Percentiles rank a stretch among this genome's conserved stretches.
Conservation (phyloP, 1,140 invertebrate genomes). For the Trinorchestia longiramus region DNA sequence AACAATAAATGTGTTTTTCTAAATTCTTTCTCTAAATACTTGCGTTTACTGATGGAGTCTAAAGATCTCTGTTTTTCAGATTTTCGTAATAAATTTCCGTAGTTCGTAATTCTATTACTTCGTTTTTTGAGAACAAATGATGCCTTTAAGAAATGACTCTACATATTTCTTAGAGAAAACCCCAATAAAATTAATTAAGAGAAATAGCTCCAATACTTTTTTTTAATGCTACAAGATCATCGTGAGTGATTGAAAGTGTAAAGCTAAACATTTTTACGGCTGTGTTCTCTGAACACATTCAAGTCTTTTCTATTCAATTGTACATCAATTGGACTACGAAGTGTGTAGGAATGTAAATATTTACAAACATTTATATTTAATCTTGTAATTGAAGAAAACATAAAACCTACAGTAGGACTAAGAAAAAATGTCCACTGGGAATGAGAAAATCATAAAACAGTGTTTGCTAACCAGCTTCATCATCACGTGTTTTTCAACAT, state of each 20-base stretch:
- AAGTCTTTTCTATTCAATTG: neutral
- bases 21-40: no score
- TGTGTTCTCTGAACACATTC: neutral
- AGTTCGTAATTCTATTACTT: neutral
- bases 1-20: no score
- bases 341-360: no score
- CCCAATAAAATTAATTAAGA: neutral
- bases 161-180: neutral
- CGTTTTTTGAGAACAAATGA: neutral
- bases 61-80: neutral
- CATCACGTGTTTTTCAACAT: no score
- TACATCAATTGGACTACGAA: neutral
- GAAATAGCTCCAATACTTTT: neutral
- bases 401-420: no score
- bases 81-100: neutral
- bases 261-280: neutral
- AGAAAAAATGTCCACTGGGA: no score
- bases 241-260: neutral
- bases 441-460: no score
- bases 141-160: neutral
- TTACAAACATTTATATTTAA: no score
- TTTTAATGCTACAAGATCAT: neutral
- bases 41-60: neutral
- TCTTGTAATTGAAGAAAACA: no score
- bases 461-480: no score